phyloP scores from a whole-genome alignment of 2,113 vertebrate genomes.

The Cervus canadensis region DNA sequence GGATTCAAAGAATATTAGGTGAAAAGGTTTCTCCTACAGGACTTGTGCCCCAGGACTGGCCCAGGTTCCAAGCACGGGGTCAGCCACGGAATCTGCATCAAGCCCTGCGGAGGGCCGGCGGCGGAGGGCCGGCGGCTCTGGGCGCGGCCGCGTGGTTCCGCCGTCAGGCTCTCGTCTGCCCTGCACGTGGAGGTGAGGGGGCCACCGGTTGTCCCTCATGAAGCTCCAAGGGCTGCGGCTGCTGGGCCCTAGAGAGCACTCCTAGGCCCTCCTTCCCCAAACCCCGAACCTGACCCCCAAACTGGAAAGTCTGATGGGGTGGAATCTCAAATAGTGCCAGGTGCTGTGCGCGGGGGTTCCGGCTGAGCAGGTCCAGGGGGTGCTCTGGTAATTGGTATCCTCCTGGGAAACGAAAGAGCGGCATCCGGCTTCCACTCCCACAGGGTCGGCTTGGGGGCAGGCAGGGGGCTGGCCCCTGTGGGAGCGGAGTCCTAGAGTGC shows the following conservation, averaged over 20 bases:
- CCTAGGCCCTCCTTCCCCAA: too few relatives aligned
- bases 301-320: neutral
- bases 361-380: neutral
- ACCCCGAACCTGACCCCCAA: neutral
- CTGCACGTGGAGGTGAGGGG: slow-evolving; percentile 66
- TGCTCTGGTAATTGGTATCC: slow-evolving; percentile 45
- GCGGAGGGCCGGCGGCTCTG: accelerated
- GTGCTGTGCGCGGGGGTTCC: neutral
- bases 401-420: slow-evolving; percentile 89
- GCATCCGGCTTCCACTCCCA: slow-evolving; percentile 50
- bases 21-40: neutral
- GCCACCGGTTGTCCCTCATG: neutral
- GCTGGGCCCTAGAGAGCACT: neutral
- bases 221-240: neutral
- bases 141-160: accelerated
- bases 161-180: slow-evolving; percentile 80
- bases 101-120: neutral
- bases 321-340: neutral
- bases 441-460: neutral
- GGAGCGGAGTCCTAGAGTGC: neutral
- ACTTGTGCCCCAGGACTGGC: neutral
- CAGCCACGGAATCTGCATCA: neutral
- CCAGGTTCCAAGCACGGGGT: neutral
- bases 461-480: neutral
- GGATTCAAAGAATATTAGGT: neutral